Percentiles rank a stretch among this genome's conserved stretches.
These are phyloP conservation scores for Melipona beecheii DNA, from an alignment of 2,888 invertebrate genomes.

Conservation along the genomic window DNA sequence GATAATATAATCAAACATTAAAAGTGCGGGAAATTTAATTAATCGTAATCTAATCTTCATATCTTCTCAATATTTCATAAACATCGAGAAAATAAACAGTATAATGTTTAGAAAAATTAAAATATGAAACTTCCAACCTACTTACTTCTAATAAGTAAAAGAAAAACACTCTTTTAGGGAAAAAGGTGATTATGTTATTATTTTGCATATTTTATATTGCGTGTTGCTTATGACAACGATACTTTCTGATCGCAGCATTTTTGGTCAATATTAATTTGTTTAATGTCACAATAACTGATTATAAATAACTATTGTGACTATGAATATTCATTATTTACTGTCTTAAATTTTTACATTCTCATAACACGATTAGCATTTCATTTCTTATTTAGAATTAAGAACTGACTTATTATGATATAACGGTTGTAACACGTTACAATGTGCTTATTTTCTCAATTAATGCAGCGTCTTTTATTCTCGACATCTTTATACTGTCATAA, in stretches of 20 bases:
- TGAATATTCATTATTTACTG: neutral
- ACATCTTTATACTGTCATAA: slow-evolving; percentile 6
- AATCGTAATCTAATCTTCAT: neutral
- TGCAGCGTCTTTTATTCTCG: neutral
- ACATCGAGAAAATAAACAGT: neutral
- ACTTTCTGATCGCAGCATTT: neutral
- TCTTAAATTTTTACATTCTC: neutral
- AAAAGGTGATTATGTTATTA: neutral
- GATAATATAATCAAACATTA: neutral
- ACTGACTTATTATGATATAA: no score
- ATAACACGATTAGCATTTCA: neutral
- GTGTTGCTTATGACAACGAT: neutral
- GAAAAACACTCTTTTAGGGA: neutral
- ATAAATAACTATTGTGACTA: neutral
- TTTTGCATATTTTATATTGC: neutral
- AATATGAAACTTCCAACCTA: neutral
- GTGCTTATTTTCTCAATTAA: neutral
- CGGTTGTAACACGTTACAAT: neutral
- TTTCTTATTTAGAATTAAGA: neutral
- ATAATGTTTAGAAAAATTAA: neutral
- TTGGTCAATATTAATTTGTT: neutral
- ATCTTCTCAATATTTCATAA: no score
- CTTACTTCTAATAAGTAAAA: neutral
- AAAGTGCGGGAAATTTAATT: slow-evolving; percentile 7
- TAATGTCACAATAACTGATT: neutral